Conservation (phyloP, 1,140 invertebrate genomes). For the Cryptotermes secundus region DNA sequence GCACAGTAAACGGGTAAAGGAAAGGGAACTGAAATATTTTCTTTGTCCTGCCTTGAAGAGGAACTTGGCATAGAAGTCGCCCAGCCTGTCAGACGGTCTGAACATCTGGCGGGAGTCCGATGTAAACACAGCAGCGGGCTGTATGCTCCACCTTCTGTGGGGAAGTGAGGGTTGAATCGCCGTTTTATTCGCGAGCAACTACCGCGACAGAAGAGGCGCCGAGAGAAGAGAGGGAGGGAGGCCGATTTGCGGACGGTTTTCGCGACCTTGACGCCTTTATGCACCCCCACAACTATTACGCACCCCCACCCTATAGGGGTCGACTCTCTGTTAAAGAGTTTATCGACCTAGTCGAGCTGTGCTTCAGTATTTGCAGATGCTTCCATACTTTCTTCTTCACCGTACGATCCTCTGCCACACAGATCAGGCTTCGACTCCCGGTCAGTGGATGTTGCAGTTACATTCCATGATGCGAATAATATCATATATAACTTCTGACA, state of each 20-base stretch:
- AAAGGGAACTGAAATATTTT: too few species aligned
- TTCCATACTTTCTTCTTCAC: too few species aligned
- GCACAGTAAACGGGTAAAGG: too few species aligned
- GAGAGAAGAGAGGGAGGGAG: not conserved
- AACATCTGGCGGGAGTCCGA: not conserved
- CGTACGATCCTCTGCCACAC: too few species aligned
- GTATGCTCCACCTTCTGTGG: not conserved
- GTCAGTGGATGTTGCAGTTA: too few species aligned
- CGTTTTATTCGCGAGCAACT: not conserved
- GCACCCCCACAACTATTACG: too few species aligned
- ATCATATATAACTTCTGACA: too few species aligned
- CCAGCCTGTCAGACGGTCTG: not conserved
- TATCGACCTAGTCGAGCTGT: not conserved
- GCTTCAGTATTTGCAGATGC: too few species aligned
- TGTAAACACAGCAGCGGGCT: not conserved
- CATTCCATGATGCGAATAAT: too few species aligned
- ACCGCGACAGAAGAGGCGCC: not conserved
- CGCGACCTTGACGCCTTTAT: conserved; percentile 4
- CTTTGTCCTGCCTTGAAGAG: not conserved
- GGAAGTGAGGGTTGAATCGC: not conserved
- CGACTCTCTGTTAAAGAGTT: not conserved
- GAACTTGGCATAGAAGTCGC: not conserved
- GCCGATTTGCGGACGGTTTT: not conserved
- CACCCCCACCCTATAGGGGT: not conserved
- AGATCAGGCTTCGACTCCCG: too few species aligned